These are phyloP conservation scores for Leptopilina myrica DNA, from an alignment of 2,888 invertebrate genomes.

Conservation along the genomic window DNA sequence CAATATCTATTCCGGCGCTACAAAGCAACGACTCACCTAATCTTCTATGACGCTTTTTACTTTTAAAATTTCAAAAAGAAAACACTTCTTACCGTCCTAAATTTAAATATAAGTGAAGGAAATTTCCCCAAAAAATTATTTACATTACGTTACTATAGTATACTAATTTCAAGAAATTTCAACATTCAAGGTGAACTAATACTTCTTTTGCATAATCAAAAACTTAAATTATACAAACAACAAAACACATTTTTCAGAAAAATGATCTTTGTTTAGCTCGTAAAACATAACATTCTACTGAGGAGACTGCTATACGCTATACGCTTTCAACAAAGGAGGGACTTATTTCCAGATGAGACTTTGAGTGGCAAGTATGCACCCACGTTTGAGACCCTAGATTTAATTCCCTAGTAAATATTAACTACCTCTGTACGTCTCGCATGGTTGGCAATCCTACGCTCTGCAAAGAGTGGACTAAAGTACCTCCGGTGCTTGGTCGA, in stretches of 20 bases:
- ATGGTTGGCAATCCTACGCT: constrained; percentile 40
- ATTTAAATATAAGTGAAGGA: no score
- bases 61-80: not conserved
- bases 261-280: not conserved
- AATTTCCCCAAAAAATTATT: no score
- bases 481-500: constrained; percentile 28
- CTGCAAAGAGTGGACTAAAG: constrained; percentile 23
- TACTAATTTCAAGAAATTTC: no score
- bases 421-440: constrained; percentile 41
- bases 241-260: not conserved
- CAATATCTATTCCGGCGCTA: constrained; percentile 78
- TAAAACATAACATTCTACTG: constrained; percentile 15
- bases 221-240: no score
- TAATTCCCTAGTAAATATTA: constrained; percentile 53
- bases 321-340: constrained; percentile 9
- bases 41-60: constrained; percentile 18
- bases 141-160: no score
- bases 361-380: constrained; percentile 12
- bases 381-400: constrained; percentile 38
- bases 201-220: no score
- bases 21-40: constrained; percentile 73
- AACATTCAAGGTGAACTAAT: no score
- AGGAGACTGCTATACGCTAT: not conserved
- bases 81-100: not conserved
- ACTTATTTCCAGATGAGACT: constrained; percentile 27